Percentiles rank a stretch among this genome's conserved stretches.
These are phyloP conservation scores for Chrysina gloriosa DNA, from an alignment of 2,888 invertebrate species.

Conservation along the genomic window DNA sequence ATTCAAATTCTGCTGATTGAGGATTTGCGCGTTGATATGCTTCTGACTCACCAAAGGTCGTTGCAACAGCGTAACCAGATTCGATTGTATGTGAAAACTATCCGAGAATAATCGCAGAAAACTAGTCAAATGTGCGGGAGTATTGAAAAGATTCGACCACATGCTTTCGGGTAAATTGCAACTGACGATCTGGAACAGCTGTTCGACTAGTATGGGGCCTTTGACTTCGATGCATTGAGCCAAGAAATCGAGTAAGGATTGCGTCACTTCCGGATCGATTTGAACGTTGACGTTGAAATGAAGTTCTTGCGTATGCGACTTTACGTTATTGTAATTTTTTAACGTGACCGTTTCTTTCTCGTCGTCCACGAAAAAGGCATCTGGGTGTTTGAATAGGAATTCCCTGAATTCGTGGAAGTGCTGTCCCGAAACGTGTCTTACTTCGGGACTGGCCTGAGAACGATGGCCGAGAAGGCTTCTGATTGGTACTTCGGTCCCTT, in stretches of 20 bases:
- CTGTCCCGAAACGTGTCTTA: slow-evolving; percentile 94
- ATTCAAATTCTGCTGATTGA: slow-evolving; percentile 43
- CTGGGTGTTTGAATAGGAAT: slow-evolving; percentile 85
- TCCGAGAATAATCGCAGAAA: slow-evolving; percentile 95
- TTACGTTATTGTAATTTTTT: slow-evolving; percentile 65
- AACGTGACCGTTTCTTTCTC: slow-evolving; percentile 83
- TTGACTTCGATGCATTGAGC: slow-evolving; percentile 81
- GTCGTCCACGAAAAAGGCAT: slow-evolving; percentile 87
- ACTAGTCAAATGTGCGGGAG: slow-evolving; percentile 88
- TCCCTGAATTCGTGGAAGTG: slow-evolving; percentile 93
- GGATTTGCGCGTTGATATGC: slow-evolving; percentile 56
- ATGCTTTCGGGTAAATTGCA: slow-evolving; percentile 66
- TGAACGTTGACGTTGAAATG: slow-evolving; percentile 80
- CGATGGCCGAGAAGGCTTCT: slow-evolving; percentile 96
- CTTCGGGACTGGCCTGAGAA: slow-evolving; percentile 96
- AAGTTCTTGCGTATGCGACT: slow-evolving; percentile 72
- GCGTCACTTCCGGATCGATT: slow-evolving; percentile 86
- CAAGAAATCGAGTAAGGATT: slow-evolving; percentile 84
- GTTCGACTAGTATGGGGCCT: slow-evolving; percentile 86
- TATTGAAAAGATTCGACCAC: slow-evolving; percentile 91
- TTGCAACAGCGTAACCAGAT: slow-evolving; percentile 86
- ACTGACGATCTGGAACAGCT: slow-evolving; percentile 84
- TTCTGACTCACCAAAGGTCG: slow-evolving; percentile 76
- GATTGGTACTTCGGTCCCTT: slow-evolving; percentile 96
- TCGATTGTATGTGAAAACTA: slow-evolving; percentile 92